phyloP scores from a whole-genome alignment of 1,140 invertebrate genomes.

The Drosophila erecta region DNA sequence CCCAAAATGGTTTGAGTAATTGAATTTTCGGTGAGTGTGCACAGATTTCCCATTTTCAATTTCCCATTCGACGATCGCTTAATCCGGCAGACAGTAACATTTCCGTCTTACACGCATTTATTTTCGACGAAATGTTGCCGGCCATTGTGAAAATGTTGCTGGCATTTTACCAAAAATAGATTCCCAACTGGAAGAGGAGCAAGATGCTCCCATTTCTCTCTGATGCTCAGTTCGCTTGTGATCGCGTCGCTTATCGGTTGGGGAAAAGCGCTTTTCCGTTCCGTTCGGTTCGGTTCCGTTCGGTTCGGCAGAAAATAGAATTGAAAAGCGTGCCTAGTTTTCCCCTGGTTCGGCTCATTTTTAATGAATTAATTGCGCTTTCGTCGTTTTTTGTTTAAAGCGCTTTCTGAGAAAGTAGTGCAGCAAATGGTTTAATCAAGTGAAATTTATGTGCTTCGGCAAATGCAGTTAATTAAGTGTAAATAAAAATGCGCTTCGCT shows the following conservation, averaged over 20 bases:
- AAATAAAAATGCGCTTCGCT: conserved; percentile 57
- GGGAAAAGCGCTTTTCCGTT: conserved; percentile 16
- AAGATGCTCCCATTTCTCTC: conserved; percentile 34
- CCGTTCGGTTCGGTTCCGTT: background rate
- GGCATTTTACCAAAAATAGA: conserved; percentile 75
- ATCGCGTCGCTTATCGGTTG: conserved; percentile 54
- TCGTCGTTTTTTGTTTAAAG: conserved; percentile 50
- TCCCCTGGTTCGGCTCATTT: conserved; percentile 17
- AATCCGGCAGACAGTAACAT: conserved; percentile 36
- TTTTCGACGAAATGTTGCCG: conserved; percentile 59
- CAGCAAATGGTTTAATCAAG: conserved; percentile 80
- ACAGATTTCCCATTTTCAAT: conserved; percentile 13
- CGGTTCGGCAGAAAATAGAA: conserved; percentile 35
- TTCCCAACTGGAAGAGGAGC: conserved; percentile 36
- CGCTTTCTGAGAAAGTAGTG: conserved; percentile 54
- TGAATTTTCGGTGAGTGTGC: conserved; percentile 49
- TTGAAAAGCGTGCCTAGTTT: conserved; percentile 66
- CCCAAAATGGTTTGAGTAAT: conserved; percentile 63
- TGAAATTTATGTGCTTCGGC: conserved; percentile 78
- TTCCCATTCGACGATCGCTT: conserved; percentile 23
- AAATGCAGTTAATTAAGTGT: conserved; percentile 81
- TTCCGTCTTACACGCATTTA: conserved; percentile 44
- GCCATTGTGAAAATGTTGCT: conserved; percentile 66
- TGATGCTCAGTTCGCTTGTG: conserved; percentile 53
- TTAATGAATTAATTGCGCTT: conserved; percentile 77